A percentile compares a stretch with the other conserved stretches of the same genome.
Conservation (phyloP, 2,888 invertebrate genomes). For the Folsomia manolachei region DNA sequence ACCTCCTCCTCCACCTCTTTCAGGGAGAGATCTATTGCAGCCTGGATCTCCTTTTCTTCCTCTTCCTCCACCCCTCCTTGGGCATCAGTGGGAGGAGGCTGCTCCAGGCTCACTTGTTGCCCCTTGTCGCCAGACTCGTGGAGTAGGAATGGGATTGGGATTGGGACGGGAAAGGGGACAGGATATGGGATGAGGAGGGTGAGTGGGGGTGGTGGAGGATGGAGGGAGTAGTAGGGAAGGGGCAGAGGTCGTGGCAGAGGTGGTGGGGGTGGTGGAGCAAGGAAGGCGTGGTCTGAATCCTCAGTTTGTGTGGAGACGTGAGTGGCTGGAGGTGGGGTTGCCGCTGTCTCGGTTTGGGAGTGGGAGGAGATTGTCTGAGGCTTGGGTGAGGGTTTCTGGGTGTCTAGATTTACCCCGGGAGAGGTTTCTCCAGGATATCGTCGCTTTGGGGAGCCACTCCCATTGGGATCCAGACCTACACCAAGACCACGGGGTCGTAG, state of each 20-base stretch:
- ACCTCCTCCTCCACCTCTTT: not conserved
- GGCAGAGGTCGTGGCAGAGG: no score
- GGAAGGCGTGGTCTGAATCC: no score
- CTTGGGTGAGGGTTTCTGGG: not conserved
- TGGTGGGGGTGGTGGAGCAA: no score
- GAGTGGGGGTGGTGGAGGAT: no score
- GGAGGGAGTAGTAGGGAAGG: no score
- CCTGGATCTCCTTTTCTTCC: not conserved
- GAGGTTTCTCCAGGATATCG: no score
- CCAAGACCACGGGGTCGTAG: not conserved
- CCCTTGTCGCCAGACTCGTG: no score
- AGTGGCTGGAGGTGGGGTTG: conserved; percentile 9
- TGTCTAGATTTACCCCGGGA: no score
- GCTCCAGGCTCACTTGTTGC: no score
- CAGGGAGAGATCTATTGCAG: not conserved
- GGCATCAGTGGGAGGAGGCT: not conserved
- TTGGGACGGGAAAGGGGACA: conserved; percentile 36
- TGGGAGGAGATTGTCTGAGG: not conserved
- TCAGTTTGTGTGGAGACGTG: conserved; percentile 7
- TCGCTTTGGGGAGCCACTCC: no score
- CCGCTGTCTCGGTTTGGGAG: not conserved
- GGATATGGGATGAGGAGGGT: conserved; percentile 32
- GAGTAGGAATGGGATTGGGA: conserved; percentile 26
- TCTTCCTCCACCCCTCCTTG: not conserved
- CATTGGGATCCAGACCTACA: not conserved